Conservation (phyloP, 1,140 invertebrate species). For the Bombus cullumanus region DNA sequence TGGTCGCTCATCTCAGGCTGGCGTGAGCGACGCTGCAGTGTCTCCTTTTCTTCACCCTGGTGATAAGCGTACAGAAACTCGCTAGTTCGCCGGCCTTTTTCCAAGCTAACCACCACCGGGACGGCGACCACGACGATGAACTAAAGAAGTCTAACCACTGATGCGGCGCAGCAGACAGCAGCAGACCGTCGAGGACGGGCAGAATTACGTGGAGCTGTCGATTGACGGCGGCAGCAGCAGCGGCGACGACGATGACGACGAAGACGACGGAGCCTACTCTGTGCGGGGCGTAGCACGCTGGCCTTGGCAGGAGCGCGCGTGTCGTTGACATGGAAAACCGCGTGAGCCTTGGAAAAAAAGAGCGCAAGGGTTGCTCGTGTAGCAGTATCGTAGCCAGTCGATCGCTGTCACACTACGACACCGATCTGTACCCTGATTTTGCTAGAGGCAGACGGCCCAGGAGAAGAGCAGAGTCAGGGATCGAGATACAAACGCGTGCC, state of each 20-base stretch:
- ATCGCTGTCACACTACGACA: constrained; percentile 39
- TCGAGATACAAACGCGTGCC: neutral
- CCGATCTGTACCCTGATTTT: constrained; percentile 24
- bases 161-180: constrained; percentile 1
- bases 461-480: neutral
- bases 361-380: constrained; percentile 49
- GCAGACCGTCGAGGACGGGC: constrained; percentile 25
- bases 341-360: constrained; percentile 67
- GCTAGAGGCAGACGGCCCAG: constrained; percentile 13
- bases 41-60: constrained; percentile 43
- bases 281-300: constrained; percentile 73
- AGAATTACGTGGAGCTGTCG: constrained; percentile 35
- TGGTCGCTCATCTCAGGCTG: constrained; percentile 85
- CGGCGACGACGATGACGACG: constrained; percentile 6
- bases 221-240: constrained; percentile 7
- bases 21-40: constrained; percentile 57
- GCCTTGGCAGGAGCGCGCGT: constrained; percentile 75
- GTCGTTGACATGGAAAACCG: constrained; percentile 79
- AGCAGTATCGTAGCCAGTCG: constrained; percentile 44
- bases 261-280: constrained; percentile 51
- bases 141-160: neutral
- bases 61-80: constrained; percentile 5
- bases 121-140: constrained; percentile 14
- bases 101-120: constrained; percentile 2
- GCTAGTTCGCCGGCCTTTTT: constrained; percentile 26